Conservation (phyloP, 2,797 vertebrate species). For the Pipistrellus kuhlii region DNA sequence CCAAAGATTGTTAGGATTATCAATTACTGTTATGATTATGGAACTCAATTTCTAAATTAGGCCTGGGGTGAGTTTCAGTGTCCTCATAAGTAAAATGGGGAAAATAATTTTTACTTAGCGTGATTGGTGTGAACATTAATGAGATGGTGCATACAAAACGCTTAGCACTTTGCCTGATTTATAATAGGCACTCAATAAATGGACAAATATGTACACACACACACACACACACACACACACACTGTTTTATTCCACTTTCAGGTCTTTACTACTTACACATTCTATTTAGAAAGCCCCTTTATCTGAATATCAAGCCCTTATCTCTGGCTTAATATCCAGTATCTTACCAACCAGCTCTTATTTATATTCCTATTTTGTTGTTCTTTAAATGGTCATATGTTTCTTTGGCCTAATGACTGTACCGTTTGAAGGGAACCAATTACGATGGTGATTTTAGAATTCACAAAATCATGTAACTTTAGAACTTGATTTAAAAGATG, state of each 20-base stretch:
- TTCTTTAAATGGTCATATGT: neutral
- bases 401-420: neutral
- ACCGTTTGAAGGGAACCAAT: neutral
- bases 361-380: neutral
- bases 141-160: neutral
- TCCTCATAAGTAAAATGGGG: constrained; percentile 15
- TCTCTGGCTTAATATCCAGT: neutral
- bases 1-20: neutral
- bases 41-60: constrained; percentile 12
- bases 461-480: neutral
- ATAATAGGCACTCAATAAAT: neutral
- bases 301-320: neutral
- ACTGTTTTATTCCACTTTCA: neutral
- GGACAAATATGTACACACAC: neutral
- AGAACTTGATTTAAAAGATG: constrained; percentile 42
- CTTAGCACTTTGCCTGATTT: neutral
- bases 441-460: neutral
- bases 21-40: neutral
- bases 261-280: neutral
- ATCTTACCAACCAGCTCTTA: neutral
- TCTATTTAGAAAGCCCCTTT: neutral
- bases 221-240: neutral
- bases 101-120: constrained; percentile 8
- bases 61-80: neutral
- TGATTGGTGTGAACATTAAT: neutral